A percentile compares a stretch with the other conserved stretches of the same genome.
phyloP scores from a whole-genome alignment of 2,888 invertebrate species.

The Autographa gamma region DNA sequence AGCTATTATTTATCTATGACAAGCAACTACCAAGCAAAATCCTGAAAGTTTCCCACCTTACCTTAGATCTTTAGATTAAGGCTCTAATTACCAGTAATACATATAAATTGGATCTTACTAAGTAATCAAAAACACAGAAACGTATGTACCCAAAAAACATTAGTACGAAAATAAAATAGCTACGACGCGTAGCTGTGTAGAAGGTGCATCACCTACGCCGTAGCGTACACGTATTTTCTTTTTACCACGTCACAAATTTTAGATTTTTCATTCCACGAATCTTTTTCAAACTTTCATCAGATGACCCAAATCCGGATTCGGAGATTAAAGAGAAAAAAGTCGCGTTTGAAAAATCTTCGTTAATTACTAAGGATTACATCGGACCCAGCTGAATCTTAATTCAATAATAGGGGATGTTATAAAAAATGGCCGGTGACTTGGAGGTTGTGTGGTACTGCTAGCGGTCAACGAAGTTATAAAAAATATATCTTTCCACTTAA shows the following conservation, averaged over 20 bases:
- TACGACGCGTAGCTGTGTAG: not conserved
- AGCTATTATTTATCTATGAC: not conserved
- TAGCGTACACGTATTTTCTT: not conserved
- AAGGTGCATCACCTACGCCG: not conserved
- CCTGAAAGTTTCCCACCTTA: not conserved
- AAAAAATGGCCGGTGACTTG: constrained; percentile 21
- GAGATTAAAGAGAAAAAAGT: constrained; percentile 52
- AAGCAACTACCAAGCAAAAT: not conserved
- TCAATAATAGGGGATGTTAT: constrained; percentile 46
- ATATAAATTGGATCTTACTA: not conserved
- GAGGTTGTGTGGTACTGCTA: constrained; percentile 14
- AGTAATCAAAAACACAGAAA: not conserved
- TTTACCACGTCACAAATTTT: not conserved
- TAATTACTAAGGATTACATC: constrained; percentile 52
- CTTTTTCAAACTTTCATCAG: constrained; percentile 28
- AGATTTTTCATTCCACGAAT: not conserved
- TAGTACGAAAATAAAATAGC: not conserved
- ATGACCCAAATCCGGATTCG: constrained; percentile 35
- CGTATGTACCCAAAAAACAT: not conserved
- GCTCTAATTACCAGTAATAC: not conserved
- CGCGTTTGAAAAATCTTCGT: constrained; percentile 31
- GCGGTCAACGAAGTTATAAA: constrained; percentile 14
- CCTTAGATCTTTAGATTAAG: not conserved
- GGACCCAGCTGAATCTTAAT: constrained; percentile 47
- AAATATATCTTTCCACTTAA: not conserved